A percentile compares a stretch with the other conserved stretches of the same genome.
Evolutionary conservation across 2,797 vertebrate species (phyloP).

Genomic region (Pseudochirops cupreus): DNA sequence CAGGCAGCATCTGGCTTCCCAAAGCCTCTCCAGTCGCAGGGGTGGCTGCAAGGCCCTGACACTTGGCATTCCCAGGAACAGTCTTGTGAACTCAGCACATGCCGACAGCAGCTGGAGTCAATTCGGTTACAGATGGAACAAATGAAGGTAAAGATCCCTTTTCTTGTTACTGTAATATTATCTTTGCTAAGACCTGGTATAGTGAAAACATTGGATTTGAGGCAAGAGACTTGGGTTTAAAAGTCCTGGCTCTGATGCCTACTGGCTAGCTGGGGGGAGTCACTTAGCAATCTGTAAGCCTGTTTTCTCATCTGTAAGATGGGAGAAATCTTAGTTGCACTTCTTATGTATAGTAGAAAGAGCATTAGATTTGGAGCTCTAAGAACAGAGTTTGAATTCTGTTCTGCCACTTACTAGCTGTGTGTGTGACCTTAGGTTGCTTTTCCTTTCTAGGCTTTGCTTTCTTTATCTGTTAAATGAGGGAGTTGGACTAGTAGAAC

Average conservation of each 20-base stretch:
- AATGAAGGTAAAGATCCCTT: slow-evolving; percentile 91
- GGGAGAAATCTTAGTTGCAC: background rate
- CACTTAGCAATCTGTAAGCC: background rate
- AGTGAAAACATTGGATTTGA: background rate
- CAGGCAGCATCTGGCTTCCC: slow-evolving; percentile 85
- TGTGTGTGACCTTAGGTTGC: background rate
- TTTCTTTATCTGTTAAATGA: background rate
- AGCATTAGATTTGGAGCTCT: background rate
- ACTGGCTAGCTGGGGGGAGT: background rate
- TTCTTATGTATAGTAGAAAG: background rate
- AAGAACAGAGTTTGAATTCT: background rate
- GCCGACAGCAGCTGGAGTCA: slow-evolving; percentile 94
- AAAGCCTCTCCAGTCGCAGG: slow-evolving; percentile 85
- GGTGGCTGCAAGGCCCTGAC: slow-evolving; percentile 88
- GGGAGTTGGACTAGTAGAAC: background rate
- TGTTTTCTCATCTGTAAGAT: background rate
- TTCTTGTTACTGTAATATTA: background rate
- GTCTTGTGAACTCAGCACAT: slow-evolving; percentile 89
- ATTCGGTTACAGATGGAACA: slow-evolving; percentile 94
- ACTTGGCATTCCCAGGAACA: slow-evolving; percentile 82
- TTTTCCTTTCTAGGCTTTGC: background rate
- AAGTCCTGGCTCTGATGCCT: background rate
- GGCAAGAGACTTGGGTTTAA: background rate
- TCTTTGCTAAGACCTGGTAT: background rate
- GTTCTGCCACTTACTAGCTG: background rate